phyloP scores from a whole-genome alignment of 1,140 invertebrate genomes.

The Holotrichia oblita region DNA sequence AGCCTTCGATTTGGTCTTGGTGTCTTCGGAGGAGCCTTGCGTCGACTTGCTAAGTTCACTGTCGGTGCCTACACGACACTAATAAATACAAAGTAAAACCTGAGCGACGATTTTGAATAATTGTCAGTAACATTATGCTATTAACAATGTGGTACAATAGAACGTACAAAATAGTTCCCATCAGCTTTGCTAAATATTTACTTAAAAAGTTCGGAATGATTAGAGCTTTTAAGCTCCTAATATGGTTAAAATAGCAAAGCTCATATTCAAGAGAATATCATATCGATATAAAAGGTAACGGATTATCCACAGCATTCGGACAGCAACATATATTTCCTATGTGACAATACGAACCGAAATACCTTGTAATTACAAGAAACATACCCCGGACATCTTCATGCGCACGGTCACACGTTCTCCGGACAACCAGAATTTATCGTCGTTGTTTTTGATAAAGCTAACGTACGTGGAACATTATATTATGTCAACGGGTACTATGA shows the following conservation, averaged over 20 bases:
- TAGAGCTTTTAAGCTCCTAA: too few relatives aligned
- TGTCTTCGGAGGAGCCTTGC: constrained; percentile 78
- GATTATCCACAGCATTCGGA: too few relatives aligned
- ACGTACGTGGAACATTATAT: constrained; percentile 51
- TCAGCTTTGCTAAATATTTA: background rate
- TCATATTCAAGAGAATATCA: too few relatives aligned
- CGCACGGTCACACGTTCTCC: constrained; percentile 35
- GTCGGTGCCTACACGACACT: too few relatives aligned
- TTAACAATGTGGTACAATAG: background rate
- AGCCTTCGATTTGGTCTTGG: constrained; percentile 71
- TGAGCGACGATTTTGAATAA: too few relatives aligned
- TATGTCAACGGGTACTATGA: constrained; percentile 47
- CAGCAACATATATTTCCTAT: too few relatives aligned
- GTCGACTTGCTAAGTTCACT: too few relatives aligned
- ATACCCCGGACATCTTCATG: background rate
- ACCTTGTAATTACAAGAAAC: background rate
- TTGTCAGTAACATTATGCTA: too few relatives aligned
- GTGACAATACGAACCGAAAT: background rate
- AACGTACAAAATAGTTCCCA: background rate
- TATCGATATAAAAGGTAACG: too few relatives aligned
- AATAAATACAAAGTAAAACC: too few relatives aligned
- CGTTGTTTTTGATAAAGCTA: constrained; percentile 52
- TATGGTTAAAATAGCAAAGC: too few relatives aligned
- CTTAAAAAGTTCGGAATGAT: too few relatives aligned
- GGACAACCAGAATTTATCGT: constrained; percentile 45